Evolutionary conservation across 2,797 vertebrate species (phyloP), one percentile per base, ranked within the genome.

Genomic region (Alcedo atthis): DNA sequence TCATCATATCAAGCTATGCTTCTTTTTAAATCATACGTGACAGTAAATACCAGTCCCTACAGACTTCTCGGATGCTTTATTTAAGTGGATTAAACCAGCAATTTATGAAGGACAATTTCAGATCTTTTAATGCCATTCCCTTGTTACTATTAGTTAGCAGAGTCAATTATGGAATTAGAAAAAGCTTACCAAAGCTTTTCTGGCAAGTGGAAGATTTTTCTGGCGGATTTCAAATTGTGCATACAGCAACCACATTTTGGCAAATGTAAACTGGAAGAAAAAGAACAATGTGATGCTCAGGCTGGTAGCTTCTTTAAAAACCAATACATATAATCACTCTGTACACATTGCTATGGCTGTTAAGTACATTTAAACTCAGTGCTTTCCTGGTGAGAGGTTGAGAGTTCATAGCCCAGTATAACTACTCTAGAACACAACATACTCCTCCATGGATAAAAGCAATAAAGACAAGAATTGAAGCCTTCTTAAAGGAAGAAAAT

Each of bases 181-280:
- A 81, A 92, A 78, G 77, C 98, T 98, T 94, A 99, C 99, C 98
- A 99, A 97, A 93, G 98, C 97, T 96, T 97, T 98, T 81, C 99
- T 97, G 74, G 99, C 99, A 75, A 98, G 97, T 46, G 98, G 98
- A 33, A 99, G 98, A 94, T 98, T 99, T 94, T 99, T 99, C 97
- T 99, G 99, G n/a, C 99, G 97, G 89, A 99, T 99, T 98, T 99
- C 99, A 97, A 99, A 99, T 74, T 99, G 98, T 43, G 97, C 98
- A 45, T 98, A 99, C 2, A 99, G 97, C 92, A 99, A 96, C 99
- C 99, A 99, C 42, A 99, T 99, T 97, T 99, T 99, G 46, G 99
- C 99, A 92, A 99, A 99, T 0, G 99, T 99, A 97, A 99, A 99
- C 99, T 99, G 97, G 48, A 96, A 97, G 91, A 93, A 55, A 97